Conservation (phyloP, 1,140 invertebrate species). For the Aphis gossypii region DNA sequence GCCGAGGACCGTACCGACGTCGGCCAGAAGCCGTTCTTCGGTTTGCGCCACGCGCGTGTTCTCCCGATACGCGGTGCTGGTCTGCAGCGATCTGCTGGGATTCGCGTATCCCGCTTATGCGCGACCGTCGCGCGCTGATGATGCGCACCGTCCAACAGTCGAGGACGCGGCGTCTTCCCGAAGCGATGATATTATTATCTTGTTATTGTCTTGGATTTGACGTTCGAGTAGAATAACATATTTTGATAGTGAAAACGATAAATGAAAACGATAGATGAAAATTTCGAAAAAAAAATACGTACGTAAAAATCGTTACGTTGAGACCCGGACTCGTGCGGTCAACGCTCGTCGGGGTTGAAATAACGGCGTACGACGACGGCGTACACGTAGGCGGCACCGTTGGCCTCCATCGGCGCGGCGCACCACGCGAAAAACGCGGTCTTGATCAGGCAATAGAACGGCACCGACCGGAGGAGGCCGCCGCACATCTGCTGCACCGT, state of each 20-base stretch:
- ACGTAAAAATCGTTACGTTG: too few species aligned
- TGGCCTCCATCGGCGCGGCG: neutral
- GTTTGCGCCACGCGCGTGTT: neutral
- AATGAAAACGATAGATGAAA: too few species aligned
- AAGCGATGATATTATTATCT: neutral
- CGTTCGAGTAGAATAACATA: too few species aligned
- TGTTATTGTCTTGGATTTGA: too few species aligned
- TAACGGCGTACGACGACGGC: neutral
- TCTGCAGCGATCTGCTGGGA: neutral
- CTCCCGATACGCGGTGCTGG: neutral
- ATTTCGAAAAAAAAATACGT: too few species aligned
- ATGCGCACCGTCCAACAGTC: neutral
- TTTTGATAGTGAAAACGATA: neutral
- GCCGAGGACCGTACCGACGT: neutral
- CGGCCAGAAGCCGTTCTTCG: neutral
- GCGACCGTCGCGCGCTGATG: neutral
- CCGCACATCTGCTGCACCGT: neutral
- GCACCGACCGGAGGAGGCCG: neutral
- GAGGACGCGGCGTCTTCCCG: too few species aligned
- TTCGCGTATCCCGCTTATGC: constrained; percentile 2
- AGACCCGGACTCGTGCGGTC: too few species aligned
- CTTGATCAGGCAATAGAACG: neutral
- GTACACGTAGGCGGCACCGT: neutral
- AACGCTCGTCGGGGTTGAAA: neutral
- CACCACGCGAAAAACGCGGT: neutral